Percentiles rank a stretch among this genome's conserved stretches.
Evolutionary conservation across 1,140 invertebrate genomes (phyloP).

Genomic region (Capitella teleta): DNA sequence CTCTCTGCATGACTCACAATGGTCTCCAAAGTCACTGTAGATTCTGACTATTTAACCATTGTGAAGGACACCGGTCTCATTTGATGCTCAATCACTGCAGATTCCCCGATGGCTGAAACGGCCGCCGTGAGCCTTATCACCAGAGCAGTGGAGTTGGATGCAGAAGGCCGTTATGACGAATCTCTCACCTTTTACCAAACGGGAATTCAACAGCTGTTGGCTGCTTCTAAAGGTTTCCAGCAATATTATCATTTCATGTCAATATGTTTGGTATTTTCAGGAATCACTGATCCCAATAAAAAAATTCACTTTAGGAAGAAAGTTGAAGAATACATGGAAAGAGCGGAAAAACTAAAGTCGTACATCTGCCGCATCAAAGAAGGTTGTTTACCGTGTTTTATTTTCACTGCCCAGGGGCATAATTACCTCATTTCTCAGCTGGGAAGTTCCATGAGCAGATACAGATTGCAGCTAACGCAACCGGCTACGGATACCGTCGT

Average conservation of each 20-base stretch:
- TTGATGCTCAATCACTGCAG: too few relatives aligned
- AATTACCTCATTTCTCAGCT: constrained; percentile 18
- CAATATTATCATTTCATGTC: constrained; percentile 7
- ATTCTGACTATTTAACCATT: too few relatives aligned
- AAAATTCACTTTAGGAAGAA: not conserved
- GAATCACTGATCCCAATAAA: not conserved
- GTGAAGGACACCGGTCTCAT: too few relatives aligned
- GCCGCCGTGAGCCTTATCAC: constrained; percentile 48
- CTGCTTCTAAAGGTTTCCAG: constrained; percentile 56
- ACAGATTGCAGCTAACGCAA: constrained; percentile 63
- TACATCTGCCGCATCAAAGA: constrained; percentile 39
- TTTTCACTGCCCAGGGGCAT: not conserved
- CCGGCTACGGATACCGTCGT: constrained; percentile 63
- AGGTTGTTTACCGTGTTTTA: not conserved
- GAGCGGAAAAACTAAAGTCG: constrained; percentile 70
- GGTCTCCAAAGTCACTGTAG: too few relatives aligned
- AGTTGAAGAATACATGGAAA: constrained; percentile 58
- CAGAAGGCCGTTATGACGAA: constrained; percentile 57
- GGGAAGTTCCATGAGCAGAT: constrained; percentile 57
- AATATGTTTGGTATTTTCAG: not conserved
- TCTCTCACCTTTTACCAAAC: constrained; percentile 56
- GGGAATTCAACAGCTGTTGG: constrained; percentile 62
- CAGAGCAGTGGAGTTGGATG: constrained; percentile 62
- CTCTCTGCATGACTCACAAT: too few relatives aligned
- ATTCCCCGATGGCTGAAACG: constrained; percentile 20